These are phyloP conservation scores for Adelphocoris suturalis DNA, from an alignment of 2,888 invertebrate species.

Conservation along the genomic window DNA sequence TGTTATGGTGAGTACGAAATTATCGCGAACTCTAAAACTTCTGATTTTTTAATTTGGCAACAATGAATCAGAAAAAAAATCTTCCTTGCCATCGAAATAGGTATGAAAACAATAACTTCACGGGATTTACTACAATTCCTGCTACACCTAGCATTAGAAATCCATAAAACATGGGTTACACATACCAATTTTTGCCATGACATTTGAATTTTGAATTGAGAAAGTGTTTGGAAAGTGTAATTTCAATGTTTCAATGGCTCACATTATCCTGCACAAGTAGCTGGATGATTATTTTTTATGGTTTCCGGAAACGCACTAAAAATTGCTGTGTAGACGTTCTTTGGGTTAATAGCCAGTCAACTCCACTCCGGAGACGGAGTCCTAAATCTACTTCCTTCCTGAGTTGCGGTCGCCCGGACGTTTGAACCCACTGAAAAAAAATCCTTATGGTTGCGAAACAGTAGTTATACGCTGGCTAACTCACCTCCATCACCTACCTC, in stretches of 20 bases:
- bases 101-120: too few species aligned
- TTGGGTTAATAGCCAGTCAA: slow-evolving; percentile 33
- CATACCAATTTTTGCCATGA: background rate
- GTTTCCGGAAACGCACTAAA: slow-evolving; percentile 4
- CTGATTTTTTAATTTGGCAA: background rate
- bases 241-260: background rate
- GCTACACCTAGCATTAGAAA: too few species aligned
- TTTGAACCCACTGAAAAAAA: background rate
- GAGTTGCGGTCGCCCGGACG: slow-evolving; percentile 23
- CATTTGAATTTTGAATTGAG: background rate
- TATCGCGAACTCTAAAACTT: background rate
- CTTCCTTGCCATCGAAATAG: too few species aligned
- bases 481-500: background rate
- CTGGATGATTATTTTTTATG: background rate
- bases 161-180: too few species aligned
- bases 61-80: background rate
- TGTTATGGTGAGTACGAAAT: too few species aligned
- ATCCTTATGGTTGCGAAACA: slow-evolving; percentile 16
- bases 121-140: too few species aligned
- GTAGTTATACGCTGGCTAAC: background rate
- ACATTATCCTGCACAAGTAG: background rate
- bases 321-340: background rate
- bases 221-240: too few species aligned
- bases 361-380: background rate
- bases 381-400: slow-evolving; percentile 29